Evolutionary conservation across 2,888 invertebrate genomes (phyloP).

Genomic region (Pinctada fucata): DNA sequence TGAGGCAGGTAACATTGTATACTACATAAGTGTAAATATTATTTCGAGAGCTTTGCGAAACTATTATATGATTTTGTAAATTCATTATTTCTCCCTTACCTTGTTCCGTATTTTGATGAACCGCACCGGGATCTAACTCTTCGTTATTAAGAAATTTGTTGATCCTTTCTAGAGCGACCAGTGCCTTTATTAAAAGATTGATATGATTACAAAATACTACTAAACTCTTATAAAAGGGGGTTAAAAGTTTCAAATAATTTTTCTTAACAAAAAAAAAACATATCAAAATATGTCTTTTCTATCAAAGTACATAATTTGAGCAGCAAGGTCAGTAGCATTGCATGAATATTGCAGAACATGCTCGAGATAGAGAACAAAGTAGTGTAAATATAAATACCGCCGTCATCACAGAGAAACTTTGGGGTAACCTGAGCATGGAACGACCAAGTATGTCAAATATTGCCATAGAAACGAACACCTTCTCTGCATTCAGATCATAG

Average conservation of each 20-base stretch:
- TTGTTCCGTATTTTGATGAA: slow-evolving; percentile 6
- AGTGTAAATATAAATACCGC: slow-evolving; percentile 80
- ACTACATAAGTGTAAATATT: too few relatives aligned
- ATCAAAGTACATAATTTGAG: too few relatives aligned
- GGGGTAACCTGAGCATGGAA: neutral
- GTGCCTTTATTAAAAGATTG: slow-evolving; percentile 29
- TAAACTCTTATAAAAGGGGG: too few relatives aligned
- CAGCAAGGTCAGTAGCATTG: too few relatives aligned
- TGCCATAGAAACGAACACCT: slow-evolving; percentile 73
- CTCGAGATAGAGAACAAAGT: too few relatives aligned
- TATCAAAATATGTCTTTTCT: slow-evolving; percentile 84
- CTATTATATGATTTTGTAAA: too few relatives aligned
- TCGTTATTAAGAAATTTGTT: slow-evolving; percentile 49
- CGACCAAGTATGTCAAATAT: neutral
- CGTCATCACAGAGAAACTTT: slow-evolving; percentile 72
- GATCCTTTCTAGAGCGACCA: slow-evolving; percentile 52
- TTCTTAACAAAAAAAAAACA: slow-evolving; percentile 85
- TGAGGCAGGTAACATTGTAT: too few relatives aligned
- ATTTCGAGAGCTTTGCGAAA: too few relatives aligned
- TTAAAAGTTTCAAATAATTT: slow-evolving; percentile 39
- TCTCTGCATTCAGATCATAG: slow-evolving; percentile 82
- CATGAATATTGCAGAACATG: too few relatives aligned
- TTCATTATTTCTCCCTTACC: too few relatives aligned
- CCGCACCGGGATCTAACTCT: slow-evolving; percentile 47
- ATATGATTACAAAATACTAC: neutral